phyloP scores from a whole-genome alignment of 2,888 invertebrate genomes.

The Volucella bombylans region DNA sequence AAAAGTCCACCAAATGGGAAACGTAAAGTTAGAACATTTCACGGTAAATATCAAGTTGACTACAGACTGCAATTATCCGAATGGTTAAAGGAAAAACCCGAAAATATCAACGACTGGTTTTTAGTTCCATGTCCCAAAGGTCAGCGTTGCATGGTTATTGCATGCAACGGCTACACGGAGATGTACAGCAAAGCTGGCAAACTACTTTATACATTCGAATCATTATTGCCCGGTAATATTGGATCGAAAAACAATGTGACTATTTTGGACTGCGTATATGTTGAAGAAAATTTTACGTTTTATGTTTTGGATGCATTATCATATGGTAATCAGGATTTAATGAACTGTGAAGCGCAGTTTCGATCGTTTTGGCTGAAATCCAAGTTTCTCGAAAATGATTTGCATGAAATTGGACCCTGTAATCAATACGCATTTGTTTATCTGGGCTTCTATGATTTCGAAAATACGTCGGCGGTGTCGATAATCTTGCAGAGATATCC shows the following conservation, averaged over 20 bases:
- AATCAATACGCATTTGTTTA: slow-evolving; percentile 77
- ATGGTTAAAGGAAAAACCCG: slow-evolving; percentile 94
- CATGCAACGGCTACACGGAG: slow-evolving; percentile 87
- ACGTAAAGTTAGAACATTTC: slow-evolving; percentile 40
- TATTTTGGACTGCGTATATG: slow-evolving; percentile 92
- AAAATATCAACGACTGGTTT: slow-evolving; percentile 89
- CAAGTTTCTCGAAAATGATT: slow-evolving; percentile 86
- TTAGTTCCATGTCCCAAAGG: slow-evolving; percentile 93
- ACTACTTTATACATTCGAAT: slow-evolving; percentile 83
- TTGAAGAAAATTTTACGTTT: slow-evolving; percentile 84
- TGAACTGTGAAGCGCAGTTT: slow-evolving; percentile 85
- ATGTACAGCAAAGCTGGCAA: slow-evolving; percentile 87
- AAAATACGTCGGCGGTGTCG: slow-evolving; percentile 76
- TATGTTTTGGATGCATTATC: slow-evolving; percentile 90
- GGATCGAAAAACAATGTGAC: slow-evolving; percentile 74
- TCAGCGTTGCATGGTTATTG: slow-evolving; percentile 90
- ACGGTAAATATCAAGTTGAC: slow-evolving; percentile 69
- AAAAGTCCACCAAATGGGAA: slow-evolving; percentile 32
- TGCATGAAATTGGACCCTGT: slow-evolving; percentile 41
- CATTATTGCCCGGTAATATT: slow-evolving; percentile 79
- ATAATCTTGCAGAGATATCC: slow-evolving; percentile 78
- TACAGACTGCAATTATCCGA: slow-evolving; percentile 93
- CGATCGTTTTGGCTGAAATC: slow-evolving; percentile 92
- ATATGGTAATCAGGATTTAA: slow-evolving; percentile 79
- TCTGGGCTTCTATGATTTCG: slow-evolving; percentile 77